Evolutionary conservation across 2,113 vertebrate genomes (phyloP).

Genomic region (Dasypus novemcinctus): DNA sequence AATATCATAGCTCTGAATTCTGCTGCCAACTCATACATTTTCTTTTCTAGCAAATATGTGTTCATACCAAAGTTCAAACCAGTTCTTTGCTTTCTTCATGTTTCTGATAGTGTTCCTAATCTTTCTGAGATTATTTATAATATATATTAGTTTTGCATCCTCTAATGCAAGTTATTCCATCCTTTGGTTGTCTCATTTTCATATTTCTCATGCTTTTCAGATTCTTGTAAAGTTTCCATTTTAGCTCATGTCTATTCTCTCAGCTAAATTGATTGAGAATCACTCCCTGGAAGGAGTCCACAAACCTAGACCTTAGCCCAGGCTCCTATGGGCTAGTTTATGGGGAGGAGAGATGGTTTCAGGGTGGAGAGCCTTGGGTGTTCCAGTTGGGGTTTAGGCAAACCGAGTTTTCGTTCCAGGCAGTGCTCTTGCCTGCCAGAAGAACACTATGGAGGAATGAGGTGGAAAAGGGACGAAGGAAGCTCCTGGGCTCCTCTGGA

Average conservation of each 20-base stretch:
- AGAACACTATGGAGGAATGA: neutral
- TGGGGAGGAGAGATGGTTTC: neutral
- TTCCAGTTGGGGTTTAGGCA: neutral
- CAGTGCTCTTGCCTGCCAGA: neutral
- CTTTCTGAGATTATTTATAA: neutral
- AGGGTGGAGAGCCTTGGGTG: neutral
- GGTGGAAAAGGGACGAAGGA: neutral
- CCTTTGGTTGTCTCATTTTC: neutral
- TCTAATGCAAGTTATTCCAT: neutral
- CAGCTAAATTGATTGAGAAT: neutral
- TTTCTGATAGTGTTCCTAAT: slow-evolving; percentile 16
- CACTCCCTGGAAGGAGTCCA: neutral
- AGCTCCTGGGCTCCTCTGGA: neutral
- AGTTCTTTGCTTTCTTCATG: neutral
- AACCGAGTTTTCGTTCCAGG: neutral
- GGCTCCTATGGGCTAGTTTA: neutral
- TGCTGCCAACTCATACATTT: neutral
- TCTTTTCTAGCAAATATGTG: neutral
- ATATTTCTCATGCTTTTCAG: neutral
- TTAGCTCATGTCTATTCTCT: neutral
- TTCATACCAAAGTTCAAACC: neutral
- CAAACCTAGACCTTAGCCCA: neutral
- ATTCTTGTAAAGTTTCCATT: neutral
- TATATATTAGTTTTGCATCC: neutral
- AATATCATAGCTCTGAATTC: neutral